Evolutionary conservation across 1,140 invertebrate species (phyloP), one percentile per base, ranked within the genome.

Genomic region (Cylas formicarius): DNA sequence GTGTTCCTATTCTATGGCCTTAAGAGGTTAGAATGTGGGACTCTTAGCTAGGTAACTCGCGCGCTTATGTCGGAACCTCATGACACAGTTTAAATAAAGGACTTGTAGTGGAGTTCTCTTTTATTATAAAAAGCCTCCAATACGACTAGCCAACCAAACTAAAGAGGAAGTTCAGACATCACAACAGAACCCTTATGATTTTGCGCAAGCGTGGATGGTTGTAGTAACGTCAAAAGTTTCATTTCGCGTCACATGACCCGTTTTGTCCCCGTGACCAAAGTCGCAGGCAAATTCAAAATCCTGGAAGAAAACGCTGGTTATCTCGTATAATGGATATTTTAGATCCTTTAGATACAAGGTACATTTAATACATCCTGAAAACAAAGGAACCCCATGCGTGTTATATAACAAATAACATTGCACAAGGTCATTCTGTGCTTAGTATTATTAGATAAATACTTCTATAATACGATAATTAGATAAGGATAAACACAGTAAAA

Each of bases 261-360:
- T 51, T 61, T 64, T 66, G 64, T 62, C 57, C 64, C 62, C 64
- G 64, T 66, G 64, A 66, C 60, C 64, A 63, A 62, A 62, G 61
- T 57, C 62, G 62, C 56, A 58, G 55, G 59, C 62, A 65, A 65
- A 64, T 66, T 66, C 62, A 65, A 66, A 66, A 50, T 40, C 29
- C 40, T 36, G 41, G 16, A 32, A 38, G 22, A 40, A 51, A 46
- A 40, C 39, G 46, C 16, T 29, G 32, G 17, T 32, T 19, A 28
- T 46, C 38, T 47, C 33, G 35, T 16, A 29, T n/a, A 28, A 65
- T 65, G 64, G 62, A 66, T 36, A 58, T 66, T 14, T 46, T 66
- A 21, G 61, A 66, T 51, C 60, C 60, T 14, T 39, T 66, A 34
- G 56, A 59, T 10, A 36, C 50, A 33, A 62, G 61, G 64, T 66